These are phyloP conservation scores for Aulostomus chinensis DNA, from an alignment of 2,797 vertebrate genomes.

Conservation along the genomic window DNA sequence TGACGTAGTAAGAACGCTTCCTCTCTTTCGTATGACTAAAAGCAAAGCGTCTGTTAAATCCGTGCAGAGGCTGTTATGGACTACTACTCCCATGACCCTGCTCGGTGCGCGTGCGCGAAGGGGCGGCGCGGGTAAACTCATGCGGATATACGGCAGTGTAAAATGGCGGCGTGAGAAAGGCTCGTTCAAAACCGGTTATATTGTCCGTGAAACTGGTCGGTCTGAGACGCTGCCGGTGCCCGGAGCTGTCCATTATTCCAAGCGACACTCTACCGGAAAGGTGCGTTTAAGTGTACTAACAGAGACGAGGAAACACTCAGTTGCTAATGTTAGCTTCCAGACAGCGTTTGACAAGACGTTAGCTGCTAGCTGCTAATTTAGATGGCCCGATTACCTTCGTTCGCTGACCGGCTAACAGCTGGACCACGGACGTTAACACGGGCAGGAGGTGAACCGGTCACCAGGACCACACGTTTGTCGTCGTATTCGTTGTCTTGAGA, in stretches of 20 bases:
- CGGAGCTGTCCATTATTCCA: neutral
- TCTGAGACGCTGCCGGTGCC: neutral
- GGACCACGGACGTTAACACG: neutral
- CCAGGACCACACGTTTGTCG: too few relatives aligned
- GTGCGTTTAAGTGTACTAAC: neutral
- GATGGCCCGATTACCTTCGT: conserved; percentile 35
- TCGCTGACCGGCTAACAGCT: conserved; percentile 12
- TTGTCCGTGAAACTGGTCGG: neutral
- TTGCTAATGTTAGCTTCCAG: conserved; percentile 3
- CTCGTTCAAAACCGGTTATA: conserved; percentile 35
- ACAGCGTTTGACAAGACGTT: conserved; percentile 1
- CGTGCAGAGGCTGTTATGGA: conserved; percentile 10
- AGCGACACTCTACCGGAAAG: neutral
- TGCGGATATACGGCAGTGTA: conserved; percentile 70
- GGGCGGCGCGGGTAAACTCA: conserved; percentile 45
- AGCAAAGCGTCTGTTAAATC: too few relatives aligned
- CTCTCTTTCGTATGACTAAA: too few relatives aligned
- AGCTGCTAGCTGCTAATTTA: conserved; percentile 14
- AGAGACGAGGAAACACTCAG: too few relatives aligned
- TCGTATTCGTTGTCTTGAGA: too few relatives aligned
- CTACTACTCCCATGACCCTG: conserved; percentile 54
- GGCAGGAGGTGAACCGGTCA: too few relatives aligned
- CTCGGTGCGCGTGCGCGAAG: conserved; percentile 37
- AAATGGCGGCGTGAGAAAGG: conserved; percentile 79
- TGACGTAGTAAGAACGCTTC: too few relatives aligned